A percentile compares a stretch with the other conserved stretches of the same genome.
Evolutionary conservation across 35 echinoderm and acorn worm genomes (phyloP).

Genomic region (Ptychodera flava): DNA sequence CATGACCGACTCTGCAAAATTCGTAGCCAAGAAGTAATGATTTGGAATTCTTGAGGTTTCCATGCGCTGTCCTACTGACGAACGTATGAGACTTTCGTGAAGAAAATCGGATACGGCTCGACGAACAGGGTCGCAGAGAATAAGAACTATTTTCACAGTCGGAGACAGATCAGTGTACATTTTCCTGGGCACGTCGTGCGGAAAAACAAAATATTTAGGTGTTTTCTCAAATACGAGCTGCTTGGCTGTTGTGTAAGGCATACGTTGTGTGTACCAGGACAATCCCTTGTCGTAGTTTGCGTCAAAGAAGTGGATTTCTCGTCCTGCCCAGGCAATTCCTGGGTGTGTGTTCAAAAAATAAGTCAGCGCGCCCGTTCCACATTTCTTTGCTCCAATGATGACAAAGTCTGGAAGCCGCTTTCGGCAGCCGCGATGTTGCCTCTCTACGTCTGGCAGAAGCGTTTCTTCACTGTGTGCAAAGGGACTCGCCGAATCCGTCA

Average conservation of each 20-base stretch:
- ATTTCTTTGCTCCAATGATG: slow-evolving; percentile 42
- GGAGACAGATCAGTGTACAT: too few relatives aligned
- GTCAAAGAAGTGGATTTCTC: slow-evolving; percentile 5
- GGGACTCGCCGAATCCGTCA: too few relatives aligned
- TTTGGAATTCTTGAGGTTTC: too few relatives aligned
- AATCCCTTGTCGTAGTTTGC: slow-evolving; percentile 15
- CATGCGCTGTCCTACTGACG: too few relatives aligned
- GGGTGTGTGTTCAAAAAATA: slow-evolving; percentile 37
- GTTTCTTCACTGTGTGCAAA: too few relatives aligned
- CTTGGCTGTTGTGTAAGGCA: slow-evolving; percentile 70
- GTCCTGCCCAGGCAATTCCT: background rate
- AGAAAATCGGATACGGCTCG: slow-evolving; percentile 43
- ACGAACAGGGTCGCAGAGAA: too few relatives aligned
- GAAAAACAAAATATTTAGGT: slow-evolving; percentile 60
- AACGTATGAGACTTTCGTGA: too few relatives aligned
- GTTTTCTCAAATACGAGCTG: too few relatives aligned
- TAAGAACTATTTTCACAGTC: too few relatives aligned
- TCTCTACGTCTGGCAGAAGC: too few relatives aligned
- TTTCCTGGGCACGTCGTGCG: slow-evolving; percentile 19
- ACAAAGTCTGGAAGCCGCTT: slow-evolving; percentile 28
- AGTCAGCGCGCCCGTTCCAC: too few relatives aligned
- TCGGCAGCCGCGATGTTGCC: slow-evolving; percentile 33
- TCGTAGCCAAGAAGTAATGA: background rate
- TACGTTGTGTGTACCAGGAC: slow-evolving; percentile 53
- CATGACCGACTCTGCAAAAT: slow-evolving; percentile 17